phyloP scores from a whole-genome alignment of 2,113 vertebrate genomes.

The Chaetorhynchus papuensis region DNA sequence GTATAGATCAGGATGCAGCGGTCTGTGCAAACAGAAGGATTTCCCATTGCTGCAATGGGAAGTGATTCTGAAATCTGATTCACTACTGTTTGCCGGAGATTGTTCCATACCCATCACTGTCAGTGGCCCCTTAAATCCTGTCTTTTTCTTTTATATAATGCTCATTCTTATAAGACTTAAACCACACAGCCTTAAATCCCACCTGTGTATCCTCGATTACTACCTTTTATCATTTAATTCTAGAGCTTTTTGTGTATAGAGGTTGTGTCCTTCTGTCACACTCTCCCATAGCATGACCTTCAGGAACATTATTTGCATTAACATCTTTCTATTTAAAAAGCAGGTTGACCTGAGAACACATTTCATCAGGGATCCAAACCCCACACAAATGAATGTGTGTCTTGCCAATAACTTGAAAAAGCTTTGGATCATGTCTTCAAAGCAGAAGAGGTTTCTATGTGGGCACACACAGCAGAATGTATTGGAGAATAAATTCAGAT shows the following conservation, averaged over 20 bases:
- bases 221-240: background rate
- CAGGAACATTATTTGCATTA: background rate
- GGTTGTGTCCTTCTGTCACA: background rate
- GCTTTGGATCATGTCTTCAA: background rate
- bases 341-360: background rate
- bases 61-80: background rate
- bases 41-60: background rate
- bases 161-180: background rate
- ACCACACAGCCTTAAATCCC: background rate
- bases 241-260: background rate
- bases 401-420: background rate
- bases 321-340: background rate
- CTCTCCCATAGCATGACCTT: background rate
- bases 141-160: background rate
- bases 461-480: background rate
- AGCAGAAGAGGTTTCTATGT: background rate
- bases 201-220: background rate
- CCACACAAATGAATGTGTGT: background rate
- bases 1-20: background rate
- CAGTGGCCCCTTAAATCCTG: background rate
- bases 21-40: background rate
- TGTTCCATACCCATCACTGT: background rate
- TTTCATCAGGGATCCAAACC: background rate
- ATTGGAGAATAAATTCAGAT: background rate
- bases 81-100: background rate